phyloP scores from a whole-genome alignment of 2,797 vertebrate genomes.

The Paratrypauchen microcephalus region DNA sequence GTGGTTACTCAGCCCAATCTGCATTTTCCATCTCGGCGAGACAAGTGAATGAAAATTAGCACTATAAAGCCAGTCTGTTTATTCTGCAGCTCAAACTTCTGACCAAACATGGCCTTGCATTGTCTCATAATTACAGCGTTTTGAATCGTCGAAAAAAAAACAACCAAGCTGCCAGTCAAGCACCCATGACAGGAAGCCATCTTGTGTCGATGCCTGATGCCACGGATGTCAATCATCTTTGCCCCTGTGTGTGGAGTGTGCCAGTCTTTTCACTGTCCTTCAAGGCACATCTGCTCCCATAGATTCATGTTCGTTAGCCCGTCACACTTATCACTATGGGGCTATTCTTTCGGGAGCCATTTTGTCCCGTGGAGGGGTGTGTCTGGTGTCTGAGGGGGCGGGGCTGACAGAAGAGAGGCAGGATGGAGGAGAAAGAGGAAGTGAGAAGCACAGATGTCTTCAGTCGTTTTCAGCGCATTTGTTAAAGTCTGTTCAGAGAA shows the following conservation, averaged over 20 bases:
- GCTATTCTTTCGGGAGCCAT: constrained; percentile 36
- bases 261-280: neutral
- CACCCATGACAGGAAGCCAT: constrained; percentile 69
- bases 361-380: constrained; percentile 44
- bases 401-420: constrained; percentile 25
- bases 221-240: constrained; percentile 61
- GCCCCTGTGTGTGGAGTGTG: constrained; percentile 6
- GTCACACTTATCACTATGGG: constrained; percentile 44
- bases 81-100: constrained; percentile 16
- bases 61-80: neutral
- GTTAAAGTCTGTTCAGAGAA: constrained; percentile 25
- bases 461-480: constrained; percentile 34
- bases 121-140: constrained; percentile 71
- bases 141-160: constrained; percentile 42
- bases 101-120: constrained; percentile 51
- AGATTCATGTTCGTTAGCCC: constrained; percentile 23
- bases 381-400: constrained; percentile 26
- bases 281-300: constrained; percentile 30
- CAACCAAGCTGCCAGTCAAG: constrained; percentile 60
- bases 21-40: neutral
- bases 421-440: constrained; percentile 38
- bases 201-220: constrained; percentile 66
- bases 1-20: neutral
- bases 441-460: constrained; percentile 60
- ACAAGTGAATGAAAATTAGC: accelerated